Conservation (phyloP, 2,113 vertebrate genomes). For the pig (Sus scrofa) region DNA sequence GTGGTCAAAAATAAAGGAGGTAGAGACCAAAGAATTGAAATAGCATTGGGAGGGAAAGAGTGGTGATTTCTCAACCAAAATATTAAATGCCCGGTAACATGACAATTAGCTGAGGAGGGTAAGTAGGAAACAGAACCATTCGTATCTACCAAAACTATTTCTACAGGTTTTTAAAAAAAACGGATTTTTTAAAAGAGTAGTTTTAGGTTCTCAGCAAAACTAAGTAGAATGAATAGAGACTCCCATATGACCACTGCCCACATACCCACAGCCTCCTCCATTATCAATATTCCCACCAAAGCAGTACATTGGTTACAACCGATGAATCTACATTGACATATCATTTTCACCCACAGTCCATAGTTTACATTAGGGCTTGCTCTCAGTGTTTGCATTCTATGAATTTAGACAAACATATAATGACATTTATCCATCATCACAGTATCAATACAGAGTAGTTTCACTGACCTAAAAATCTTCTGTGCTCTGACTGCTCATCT, state of each 20-base stretch:
- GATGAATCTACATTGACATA: not conserved
- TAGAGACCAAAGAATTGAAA: not conserved
- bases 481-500: not conserved
- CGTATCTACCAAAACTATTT: not conserved
- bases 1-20: not conserved
- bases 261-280: not conserved
- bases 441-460: not conserved
- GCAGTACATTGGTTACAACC: not conserved
- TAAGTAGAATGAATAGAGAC: not conserved
- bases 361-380: not conserved
- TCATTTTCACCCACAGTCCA: not conserved
- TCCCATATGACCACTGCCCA: not conserved
- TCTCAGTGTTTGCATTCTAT: not conserved
- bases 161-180: not conserved
- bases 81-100: not conserved
- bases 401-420: not conserved
- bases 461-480: not conserved
- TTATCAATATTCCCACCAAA: not conserved
- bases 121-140: not conserved
- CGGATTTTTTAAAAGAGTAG: not conserved
- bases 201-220: slow-evolving; percentile 21
- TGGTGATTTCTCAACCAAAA: not conserved
- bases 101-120: not conserved
- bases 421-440: not conserved
- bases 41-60: not conserved